A percentile compares a stretch with the other conserved stretches of the same genome.
phyloP scores from a whole-genome alignment of 1,140 invertebrate genomes.

The Cotesia vestalis region DNA sequence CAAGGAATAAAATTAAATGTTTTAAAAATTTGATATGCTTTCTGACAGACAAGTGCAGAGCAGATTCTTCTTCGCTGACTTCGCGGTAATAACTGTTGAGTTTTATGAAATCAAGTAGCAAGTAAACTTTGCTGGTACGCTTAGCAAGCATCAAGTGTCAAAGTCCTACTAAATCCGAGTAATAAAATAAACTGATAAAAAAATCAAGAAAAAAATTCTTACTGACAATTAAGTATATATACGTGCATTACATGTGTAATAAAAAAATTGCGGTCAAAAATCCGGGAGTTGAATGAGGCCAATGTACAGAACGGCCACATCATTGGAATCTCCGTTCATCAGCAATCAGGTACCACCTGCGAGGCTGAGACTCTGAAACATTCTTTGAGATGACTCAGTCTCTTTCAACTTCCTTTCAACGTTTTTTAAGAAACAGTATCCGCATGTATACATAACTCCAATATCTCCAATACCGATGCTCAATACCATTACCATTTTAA shows the following conservation, averaged over 20 bases:
- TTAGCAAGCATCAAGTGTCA: not conserved
- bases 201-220: too few species aligned
- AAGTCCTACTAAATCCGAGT: conserved; percentile 3
- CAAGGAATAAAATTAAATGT: not conserved
- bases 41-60: not conserved
- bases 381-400: conserved; percentile 17
- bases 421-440: too few species aligned
- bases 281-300: conserved; percentile 26
- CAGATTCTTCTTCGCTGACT: conserved; percentile 1
- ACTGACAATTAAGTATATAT: not conserved
- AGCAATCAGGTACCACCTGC: conserved; percentile 11
- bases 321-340: conserved; percentile 30
- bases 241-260: not conserved
- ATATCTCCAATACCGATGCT: too few species aligned
- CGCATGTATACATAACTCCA: too few species aligned
- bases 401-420: not conserved
- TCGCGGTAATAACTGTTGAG: not conserved
- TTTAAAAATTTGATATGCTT: too few species aligned
- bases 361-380: not conserved
- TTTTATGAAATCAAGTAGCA: not conserved
- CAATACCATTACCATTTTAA: too few species aligned
- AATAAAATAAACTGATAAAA: not conserved
- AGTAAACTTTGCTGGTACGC: not conserved
- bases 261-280: conserved; percentile 13
- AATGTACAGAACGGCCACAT: conserved; percentile 23